Percentiles rank a stretch among this genome's conserved stretches.
These are phyloP conservation scores for Cordilura impudica DNA, from an alignment of 2,888 invertebrate species.

Conservation along the genomic window DNA sequence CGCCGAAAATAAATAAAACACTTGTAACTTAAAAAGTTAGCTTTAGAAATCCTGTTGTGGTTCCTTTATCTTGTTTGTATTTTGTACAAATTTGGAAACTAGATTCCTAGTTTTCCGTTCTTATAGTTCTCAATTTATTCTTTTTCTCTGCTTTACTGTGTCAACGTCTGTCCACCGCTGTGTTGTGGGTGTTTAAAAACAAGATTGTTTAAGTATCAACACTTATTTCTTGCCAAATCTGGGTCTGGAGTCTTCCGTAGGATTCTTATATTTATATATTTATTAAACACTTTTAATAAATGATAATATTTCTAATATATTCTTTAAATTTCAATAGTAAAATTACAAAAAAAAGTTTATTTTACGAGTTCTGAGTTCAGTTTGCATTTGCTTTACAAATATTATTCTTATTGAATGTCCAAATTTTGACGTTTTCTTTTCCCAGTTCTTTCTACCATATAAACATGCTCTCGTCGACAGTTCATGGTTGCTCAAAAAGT, in stretches of 20 bases:
- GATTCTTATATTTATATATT: constrained; percentile 22
- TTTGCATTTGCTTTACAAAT: constrained; percentile 63
- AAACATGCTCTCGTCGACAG: constrained; percentile 19
- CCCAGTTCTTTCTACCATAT: constrained; percentile 34
- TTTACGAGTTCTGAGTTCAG: constrained; percentile 58
- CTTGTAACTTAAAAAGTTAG: constrained; percentile 3
- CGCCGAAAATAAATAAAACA: constrained; percentile 48
- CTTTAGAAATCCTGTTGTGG: constrained; percentile 42
- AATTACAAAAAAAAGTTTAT: constrained; percentile 58
- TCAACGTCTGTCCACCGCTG: constrained; percentile 44
- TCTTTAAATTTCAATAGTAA: constrained; percentile 64
- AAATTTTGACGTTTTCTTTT: constrained; percentile 64
- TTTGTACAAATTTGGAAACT: constrained; percentile 45
- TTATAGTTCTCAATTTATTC: constrained; percentile 39
- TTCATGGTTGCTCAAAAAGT: constrained; percentile 2
- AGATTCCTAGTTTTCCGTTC: constrained; percentile 42
- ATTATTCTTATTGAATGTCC: constrained; percentile 57
- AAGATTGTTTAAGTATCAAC: constrained; percentile 34
- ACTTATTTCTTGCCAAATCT: constrained; percentile 14
- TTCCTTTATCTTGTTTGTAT: constrained; percentile 16
- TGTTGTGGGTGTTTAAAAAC: constrained; percentile 48
- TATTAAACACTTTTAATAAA: constrained; percentile 58
- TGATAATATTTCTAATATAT: constrained; percentile 56
- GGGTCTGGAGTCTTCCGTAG: constrained; percentile 13
- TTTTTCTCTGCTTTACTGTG: constrained; percentile 22